These are phyloP conservation scores for Marasmarcha lunaedactyla DNA, from an alignment of 2,888 invertebrate genomes.

Conservation along the genomic window DNA sequence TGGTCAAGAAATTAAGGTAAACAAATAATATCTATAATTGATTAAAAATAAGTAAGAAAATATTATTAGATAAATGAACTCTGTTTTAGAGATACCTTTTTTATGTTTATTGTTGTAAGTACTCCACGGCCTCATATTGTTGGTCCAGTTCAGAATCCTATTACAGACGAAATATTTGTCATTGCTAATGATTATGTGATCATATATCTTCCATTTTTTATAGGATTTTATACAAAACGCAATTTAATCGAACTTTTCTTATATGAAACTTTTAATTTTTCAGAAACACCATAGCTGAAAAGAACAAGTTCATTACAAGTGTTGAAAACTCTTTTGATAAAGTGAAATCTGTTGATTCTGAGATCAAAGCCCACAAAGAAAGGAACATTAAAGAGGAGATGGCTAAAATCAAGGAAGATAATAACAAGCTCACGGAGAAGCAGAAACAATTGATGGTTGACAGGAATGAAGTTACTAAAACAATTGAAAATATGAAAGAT, in stretches of 20 bases:
- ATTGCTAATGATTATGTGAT: too few species aligned
- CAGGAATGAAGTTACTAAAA: slow-evolving; percentile 50
- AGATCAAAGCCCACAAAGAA: slow-evolving; percentile 67
- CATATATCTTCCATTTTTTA: too few species aligned
- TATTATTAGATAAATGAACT: too few species aligned
- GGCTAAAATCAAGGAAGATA: slow-evolving; percentile 53
- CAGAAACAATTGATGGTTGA: slow-evolving; percentile 54
- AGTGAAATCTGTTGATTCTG: slow-evolving; percentile 62
- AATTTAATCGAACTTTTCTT: too few species aligned
- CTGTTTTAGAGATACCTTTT: too few species aligned
- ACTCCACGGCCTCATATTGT: too few species aligned
- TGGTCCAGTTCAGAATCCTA: too few species aligned
- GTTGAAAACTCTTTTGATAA: slow-evolving; percentile 54
- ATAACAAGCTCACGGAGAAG: slow-evolving; percentile 58
- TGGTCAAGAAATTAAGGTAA: slow-evolving; percentile 48
- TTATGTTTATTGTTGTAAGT: too few species aligned
- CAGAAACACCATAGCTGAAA: slow-evolving; percentile 48
- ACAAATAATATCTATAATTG: too few species aligned
- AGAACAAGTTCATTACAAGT: slow-evolving; percentile 47
- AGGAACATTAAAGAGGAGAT: slow-evolving; percentile 67
- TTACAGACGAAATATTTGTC: too few species aligned
- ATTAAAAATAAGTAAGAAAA: too few species aligned
- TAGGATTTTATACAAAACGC: too few species aligned
- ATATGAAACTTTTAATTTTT: slow-evolving; percentile 9
- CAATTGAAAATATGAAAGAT: slow-evolving; percentile 67